Percentiles rank a stretch among this genome's conserved stretches.
Conservation (phyloP, 2,888 invertebrate genomes). For the Tricholauxania praeusta region DNA sequence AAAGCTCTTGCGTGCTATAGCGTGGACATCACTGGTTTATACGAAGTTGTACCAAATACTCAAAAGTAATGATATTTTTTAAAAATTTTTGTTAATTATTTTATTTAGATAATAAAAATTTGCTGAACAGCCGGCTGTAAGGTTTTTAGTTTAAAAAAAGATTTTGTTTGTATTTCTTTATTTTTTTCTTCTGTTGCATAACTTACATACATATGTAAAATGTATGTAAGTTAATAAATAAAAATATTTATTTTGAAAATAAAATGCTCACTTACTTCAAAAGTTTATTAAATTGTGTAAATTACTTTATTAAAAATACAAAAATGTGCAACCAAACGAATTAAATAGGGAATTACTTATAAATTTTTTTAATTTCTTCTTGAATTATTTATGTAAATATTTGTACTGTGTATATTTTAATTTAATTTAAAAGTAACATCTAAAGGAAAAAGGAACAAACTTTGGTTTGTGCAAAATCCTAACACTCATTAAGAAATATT, state of each 20-base stretch:
- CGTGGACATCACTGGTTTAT: slow-evolving; percentile 36
- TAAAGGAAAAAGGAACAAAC: too few species aligned
- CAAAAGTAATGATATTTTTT: slow-evolving; percentile 30
- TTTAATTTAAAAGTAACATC: too few species aligned
- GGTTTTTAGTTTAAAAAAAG: neutral
- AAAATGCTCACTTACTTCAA: slow-evolving; percentile 65
- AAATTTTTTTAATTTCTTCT: neutral
- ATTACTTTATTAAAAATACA: slow-evolving; percentile 23
- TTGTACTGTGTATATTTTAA: too few species aligned
- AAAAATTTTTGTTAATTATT: slow-evolving; percentile 23
- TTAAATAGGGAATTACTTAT: slow-evolving; percentile 45
- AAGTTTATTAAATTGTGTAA: slow-evolving; percentile 52
- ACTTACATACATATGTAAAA: neutral
- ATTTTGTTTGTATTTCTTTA: slow-evolving; percentile 43
- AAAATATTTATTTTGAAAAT: slow-evolving; percentile 37
- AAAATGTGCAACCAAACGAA: slow-evolving; percentile 31
- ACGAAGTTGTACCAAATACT: slow-evolving; percentile 30
- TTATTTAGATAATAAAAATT: slow-evolving; percentile 13
- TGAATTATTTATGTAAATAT: too few species aligned
- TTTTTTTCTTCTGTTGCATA: slow-evolving; percentile 46
- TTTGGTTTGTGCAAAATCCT: too few species aligned
- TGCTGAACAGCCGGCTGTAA: slow-evolving; percentile 32
- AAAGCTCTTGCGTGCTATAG: too few species aligned
- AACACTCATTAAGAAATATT: too few species aligned
- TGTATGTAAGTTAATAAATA: slow-evolving; percentile 22